Conservation (phyloP, 2,888 invertebrate genomes). For the Galerucella calmariensis region DNA sequence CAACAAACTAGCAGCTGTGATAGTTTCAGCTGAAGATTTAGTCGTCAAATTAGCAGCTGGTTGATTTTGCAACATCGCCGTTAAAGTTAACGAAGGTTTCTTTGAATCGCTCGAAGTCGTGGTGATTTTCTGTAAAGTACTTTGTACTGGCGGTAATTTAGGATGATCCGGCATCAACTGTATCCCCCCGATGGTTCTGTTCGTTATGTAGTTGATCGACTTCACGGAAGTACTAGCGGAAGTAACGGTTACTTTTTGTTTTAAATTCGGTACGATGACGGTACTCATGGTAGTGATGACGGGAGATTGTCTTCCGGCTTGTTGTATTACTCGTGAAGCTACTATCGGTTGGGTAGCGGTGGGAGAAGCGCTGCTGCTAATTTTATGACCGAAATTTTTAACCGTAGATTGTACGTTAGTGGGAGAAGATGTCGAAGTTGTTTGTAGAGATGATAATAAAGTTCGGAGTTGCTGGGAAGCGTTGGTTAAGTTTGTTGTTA, state of each 20-base stretch:
- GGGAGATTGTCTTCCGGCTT: slow-evolving; percentile 51
- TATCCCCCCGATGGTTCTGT: slow-evolving; percentile 51
- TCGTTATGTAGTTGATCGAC: slow-evolving; percentile 50
- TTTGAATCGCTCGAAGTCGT: slow-evolving; percentile 42
- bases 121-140: slow-evolving; percentile 40
- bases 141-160: slow-evolving; percentile 53
- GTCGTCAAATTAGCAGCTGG: slow-evolving; percentile 62
- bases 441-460: slow-evolving; percentile 74
- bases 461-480: slow-evolving; percentile 76
- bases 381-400: slow-evolving; percentile 60
- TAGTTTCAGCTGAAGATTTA: slow-evolving; percentile 62
- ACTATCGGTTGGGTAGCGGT: slow-evolving; percentile 54
- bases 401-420: slow-evolving; percentile 65
- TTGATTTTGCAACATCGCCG: slow-evolving; percentile 66
- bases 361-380: slow-evolving; percentile 55
- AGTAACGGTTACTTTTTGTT: slow-evolving; percentile 52
- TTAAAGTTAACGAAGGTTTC: slow-evolving; percentile 61
- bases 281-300: slow-evolving; percentile 53
- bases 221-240: slow-evolving; percentile 45
- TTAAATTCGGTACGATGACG: slow-evolving; percentile 58
- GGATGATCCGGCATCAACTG: slow-evolving; percentile 59
- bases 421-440: slow-evolving; percentile 68
- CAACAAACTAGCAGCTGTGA: slow-evolving; percentile 63
- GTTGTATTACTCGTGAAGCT: slow-evolving; percentile 57
- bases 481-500: slow-evolving; percentile 78